Evolutionary conservation across 2,888 invertebrate genomes (phyloP).

Genomic region (Thera obeliscata): DNA sequence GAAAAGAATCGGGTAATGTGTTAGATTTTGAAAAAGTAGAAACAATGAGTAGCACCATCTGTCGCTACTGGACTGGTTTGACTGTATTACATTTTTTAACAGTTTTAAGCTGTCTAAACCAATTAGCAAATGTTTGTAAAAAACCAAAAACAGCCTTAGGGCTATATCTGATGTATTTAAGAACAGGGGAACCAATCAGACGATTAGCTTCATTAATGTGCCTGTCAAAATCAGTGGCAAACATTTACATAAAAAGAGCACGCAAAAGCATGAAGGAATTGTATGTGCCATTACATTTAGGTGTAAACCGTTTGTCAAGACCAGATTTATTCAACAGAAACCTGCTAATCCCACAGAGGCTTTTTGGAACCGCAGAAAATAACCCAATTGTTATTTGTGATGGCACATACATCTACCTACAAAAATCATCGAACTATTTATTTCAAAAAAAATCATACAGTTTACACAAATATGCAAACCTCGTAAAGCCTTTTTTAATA

Average conservation of each 20-base stretch:
- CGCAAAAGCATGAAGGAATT: background rate
- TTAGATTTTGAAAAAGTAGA: too few relatives aligned
- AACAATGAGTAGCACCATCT: too few relatives aligned
- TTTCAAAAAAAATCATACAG: background rate
- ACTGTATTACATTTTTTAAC: too few relatives aligned
- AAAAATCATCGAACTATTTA: background rate
- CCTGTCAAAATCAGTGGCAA: background rate
- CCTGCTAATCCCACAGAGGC: background rate
- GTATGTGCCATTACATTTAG: background rate
- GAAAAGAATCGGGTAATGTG: too few relatives aligned
- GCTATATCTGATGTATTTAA: too few relatives aligned
- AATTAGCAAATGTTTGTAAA: background rate
- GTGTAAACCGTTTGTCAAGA: background rate
- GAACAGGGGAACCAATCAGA: too few relatives aligned
- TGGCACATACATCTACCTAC: background rate
- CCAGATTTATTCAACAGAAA: background rate
- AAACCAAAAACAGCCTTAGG: background rate
- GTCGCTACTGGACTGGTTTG: too few relatives aligned
- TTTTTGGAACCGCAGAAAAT: background rate
- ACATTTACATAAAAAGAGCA: background rate
- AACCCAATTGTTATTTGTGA: background rate
- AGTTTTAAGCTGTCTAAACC: too few relatives aligned
- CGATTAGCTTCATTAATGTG: too few relatives aligned
- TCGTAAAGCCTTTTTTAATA: background rate
- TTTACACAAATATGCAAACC: background rate